Evolutionary conservation across 2,113 vertebrate genomes (phyloP).

Genomic region (Caranx ignobilis): DNA sequence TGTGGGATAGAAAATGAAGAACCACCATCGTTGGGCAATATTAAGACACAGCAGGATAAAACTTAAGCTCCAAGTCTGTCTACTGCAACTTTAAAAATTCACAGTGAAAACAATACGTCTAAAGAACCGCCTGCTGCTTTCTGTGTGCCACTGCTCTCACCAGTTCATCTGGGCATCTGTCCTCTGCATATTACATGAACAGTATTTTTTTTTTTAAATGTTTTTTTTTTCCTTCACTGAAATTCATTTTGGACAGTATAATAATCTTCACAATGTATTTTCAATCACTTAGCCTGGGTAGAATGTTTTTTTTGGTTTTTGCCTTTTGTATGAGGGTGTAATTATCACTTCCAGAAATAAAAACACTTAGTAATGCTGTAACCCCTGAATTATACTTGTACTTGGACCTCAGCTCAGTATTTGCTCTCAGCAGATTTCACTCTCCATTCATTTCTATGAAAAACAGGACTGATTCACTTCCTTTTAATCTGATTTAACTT

Average conservation of each 20-base stretch:
- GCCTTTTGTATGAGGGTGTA: too few species aligned
- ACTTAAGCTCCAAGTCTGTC: conserved; percentile 11
- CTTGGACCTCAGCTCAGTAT: not conserved
- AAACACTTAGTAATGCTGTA: not conserved
- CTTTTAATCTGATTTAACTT: not conserved
- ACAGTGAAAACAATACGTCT: conserved; percentile 8
- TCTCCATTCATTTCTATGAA: not conserved
- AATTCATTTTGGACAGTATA: not conserved
- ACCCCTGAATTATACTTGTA: not conserved
- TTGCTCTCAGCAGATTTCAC: not conserved
- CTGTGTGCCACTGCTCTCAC: not conserved
- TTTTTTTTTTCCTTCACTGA: not conserved
- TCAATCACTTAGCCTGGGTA: not conserved
- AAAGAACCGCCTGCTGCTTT: conserved; percentile 2
- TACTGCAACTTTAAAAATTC: conserved; percentile 30
- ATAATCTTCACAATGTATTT: not conserved
- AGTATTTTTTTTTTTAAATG: not conserved
- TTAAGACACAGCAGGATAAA: conserved; percentile 57
- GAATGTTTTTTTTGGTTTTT: not conserved
- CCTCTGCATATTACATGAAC: conserved; percentile 1
- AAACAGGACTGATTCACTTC: not conserved
- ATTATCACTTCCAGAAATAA: not conserved
- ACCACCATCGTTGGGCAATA: conserved; percentile 28
- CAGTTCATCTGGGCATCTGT: not conserved
- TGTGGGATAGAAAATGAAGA: conserved; percentile 50